Base-by-base conservation (phyloP, 2,113 vertebrate genomes). In the Peromyscus californicus region DNA sequence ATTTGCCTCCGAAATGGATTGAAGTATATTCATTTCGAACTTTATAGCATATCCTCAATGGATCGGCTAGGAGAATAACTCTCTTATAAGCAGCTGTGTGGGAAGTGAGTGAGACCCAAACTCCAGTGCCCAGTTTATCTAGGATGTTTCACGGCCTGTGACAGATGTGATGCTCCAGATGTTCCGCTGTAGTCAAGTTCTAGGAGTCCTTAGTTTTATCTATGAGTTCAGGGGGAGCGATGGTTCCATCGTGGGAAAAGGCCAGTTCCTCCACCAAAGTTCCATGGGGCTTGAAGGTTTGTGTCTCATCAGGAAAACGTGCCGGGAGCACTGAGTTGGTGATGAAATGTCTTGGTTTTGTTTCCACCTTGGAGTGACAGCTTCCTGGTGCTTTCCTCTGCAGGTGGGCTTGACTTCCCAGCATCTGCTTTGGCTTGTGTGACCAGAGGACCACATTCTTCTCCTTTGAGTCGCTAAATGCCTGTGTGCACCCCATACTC, bases 361-460 rank as follows among this genome's bases (percentile, higher is more conserved):
- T 84, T 86, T 94, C 63, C 22, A 95, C 19, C 36, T 29, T 80
- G 89, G 74, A 84, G n/a, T 95, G 75, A 87, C 70, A 94, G 11
- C n/a, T 63, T 93, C 93, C 8, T 0, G 10, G 11, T 92, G 67
- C 5, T 96, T 93, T 94, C 70, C 61, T 61, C 88, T 86, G 45
- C 93, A 98, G 97, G 97, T 63, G 65, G 65, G 33, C 48, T 88
- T 59, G 74, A 87, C 48, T 89, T 48, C n/a, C 84, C 79, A 61
- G 89, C 3, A 0, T 48, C 31, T 26, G 10, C 69, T 48, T 63
- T 75, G 67, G 57, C 83, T 24, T 11, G 4, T 5, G 24, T n/a
- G 67, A 54, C 65, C 51, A 42, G 63, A 90, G 74, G n/a, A 61
- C 87, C 61, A 31, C 51, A 72, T 36, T 88, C 82, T 92, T 72